phyloP scores from a whole-genome alignment of 2,113 vertebrate genomes.

The Phylloscopus trochiloides region DNA sequence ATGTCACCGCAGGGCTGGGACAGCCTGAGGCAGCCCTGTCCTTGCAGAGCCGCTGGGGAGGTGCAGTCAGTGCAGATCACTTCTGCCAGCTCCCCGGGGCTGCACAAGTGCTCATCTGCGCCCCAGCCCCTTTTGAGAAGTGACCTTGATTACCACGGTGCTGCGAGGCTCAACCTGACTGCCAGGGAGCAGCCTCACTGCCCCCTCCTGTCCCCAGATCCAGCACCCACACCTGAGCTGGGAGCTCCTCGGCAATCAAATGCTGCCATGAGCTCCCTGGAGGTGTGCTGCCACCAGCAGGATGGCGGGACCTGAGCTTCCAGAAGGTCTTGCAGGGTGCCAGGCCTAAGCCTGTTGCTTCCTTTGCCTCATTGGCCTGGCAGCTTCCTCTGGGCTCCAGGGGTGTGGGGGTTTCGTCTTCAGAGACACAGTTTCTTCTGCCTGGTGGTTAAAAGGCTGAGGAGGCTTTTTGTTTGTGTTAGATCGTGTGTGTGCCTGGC shows the following conservation, averaged over 20 bases:
- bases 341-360: not conserved
- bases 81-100: not conserved
- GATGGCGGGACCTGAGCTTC: not conserved
- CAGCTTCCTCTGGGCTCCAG: not conserved
- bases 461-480: not conserved
- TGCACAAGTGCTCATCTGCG: not conserved
- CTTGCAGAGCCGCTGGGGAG: not conserved
- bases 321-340: not conserved
- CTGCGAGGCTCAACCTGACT: not conserved
- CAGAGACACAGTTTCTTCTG: not conserved
- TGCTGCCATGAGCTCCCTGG: not conserved
- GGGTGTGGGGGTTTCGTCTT: not conserved
- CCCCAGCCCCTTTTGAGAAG: not conserved
- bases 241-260: not conserved
- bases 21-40: not conserved
- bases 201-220: not conserved
- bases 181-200: not conserved
- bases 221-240: not conserved
- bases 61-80: not conserved
- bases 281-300: fast-evolving
- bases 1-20: not conserved
- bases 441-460: not conserved
- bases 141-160: not conserved
- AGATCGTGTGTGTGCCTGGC: fast-evolving
- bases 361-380: fast-evolving